phyloP scores from a whole-genome alignment of 2,888 invertebrate species.

The Noctuana brunneofusca region DNA sequence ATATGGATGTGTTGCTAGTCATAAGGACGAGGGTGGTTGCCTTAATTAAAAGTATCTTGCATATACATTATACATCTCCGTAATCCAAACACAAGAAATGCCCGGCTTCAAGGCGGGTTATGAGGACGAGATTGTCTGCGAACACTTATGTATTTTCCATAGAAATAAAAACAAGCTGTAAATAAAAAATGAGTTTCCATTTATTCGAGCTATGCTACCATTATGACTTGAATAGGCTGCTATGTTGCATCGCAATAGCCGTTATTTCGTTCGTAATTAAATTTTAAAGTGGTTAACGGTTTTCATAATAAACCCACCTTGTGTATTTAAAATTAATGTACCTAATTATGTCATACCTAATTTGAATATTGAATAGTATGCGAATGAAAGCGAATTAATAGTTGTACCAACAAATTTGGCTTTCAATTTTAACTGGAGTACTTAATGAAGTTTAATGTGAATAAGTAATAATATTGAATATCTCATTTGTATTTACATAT shows the following conservation, averaged over 20 bases:
- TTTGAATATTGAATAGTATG: conserved; percentile 21
- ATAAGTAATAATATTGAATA: background rate
- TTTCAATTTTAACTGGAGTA: background rate
- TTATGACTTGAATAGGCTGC: background rate
- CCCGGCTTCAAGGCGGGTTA: no score
- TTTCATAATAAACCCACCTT: conserved; percentile 4
- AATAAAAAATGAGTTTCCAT: background rate
- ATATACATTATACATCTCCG: no score
- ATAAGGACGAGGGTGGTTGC: no score
- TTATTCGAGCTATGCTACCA: background rate
- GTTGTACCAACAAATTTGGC: conserved; percentile 11
- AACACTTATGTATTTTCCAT: background rate
- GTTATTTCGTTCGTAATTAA: conserved; percentile 5
- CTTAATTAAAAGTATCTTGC: no score
- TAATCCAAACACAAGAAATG: no score
- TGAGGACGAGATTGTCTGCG: no score
- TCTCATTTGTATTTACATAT: background rate
- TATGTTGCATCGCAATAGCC: background rate
- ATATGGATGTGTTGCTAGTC: no score
- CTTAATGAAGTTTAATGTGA: background rate
- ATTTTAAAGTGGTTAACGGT: conserved; percentile 34
- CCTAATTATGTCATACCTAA: conserved; percentile 21
- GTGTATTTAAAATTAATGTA: conserved; percentile 18
- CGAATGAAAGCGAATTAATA: conserved; percentile 14
- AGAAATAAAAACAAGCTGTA: no score